Percentiles rank a stretch among this genome's conserved stretches.
phyloP scores from a whole-genome alignment of 2,888 invertebrate species.

The Oeneis ivallda region DNA sequence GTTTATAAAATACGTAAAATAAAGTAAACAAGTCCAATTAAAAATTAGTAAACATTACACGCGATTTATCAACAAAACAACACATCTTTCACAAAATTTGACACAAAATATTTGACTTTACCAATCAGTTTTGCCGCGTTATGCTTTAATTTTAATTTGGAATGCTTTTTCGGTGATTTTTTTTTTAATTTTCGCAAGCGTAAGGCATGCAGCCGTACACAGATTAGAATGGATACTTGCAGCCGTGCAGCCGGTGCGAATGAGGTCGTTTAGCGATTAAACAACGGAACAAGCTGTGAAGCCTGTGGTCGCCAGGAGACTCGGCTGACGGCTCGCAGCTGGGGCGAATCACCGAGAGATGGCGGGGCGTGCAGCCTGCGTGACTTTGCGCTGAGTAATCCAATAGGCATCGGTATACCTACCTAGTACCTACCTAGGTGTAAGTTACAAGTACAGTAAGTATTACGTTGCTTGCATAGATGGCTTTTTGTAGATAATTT shows the following conservation, averaged over 20 bases:
- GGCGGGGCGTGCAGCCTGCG: constrained; percentile 60
- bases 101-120: constrained; percentile 50
- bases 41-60: constrained; percentile 47
- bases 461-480: not conserved
- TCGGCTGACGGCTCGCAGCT: constrained; percentile 44
- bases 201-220: constrained; percentile 32
- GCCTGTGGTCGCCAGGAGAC: constrained; percentile 44
- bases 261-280: constrained; percentile 61
- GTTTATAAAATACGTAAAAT: constrained; percentile 33
- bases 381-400: constrained; percentile 73
- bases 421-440: not conserved
- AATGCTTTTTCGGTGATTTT: constrained; percentile 34
- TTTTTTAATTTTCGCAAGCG: constrained; percentile 32
- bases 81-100: constrained; percentile 62
- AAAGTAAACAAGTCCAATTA: constrained; percentile 31
- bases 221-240: too few species aligned
- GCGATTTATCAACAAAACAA: constrained; percentile 57
- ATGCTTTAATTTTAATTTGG: constrained; percentile 43
- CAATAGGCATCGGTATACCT: constrained; percentile 25
- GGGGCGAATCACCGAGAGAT: constrained; percentile 55
- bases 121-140: constrained; percentile 43
- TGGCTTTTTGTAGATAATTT: too few species aligned
- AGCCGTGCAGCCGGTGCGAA: constrained; percentile 35
- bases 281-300: constrained; percentile 55
- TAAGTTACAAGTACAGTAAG: constrained; percentile 23